Base-by-base conservation (phyloP, 2,888 invertebrate genomes). In the Drosophila mimetica region DNA sequence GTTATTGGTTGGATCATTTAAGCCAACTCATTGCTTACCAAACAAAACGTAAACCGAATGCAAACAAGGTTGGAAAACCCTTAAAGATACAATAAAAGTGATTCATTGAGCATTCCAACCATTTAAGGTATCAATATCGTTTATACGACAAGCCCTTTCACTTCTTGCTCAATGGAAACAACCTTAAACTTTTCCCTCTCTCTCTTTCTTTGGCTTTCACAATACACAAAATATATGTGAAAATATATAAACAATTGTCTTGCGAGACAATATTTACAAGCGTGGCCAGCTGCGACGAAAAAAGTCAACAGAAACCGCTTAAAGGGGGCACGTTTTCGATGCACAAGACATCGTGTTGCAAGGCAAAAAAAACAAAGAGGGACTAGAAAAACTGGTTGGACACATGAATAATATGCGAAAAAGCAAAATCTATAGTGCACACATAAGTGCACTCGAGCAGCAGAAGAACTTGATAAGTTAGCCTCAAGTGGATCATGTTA, bases 361-460 rank as follows among this genome's bases (percentile, higher is more conserved):
- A 79, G 47, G 58, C 75, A 50, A 52, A 75, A 60, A 28, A 75
- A 60, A 28, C 28, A 55, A 55, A 55, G 79, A 42, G 63, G 25
- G 66, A 84, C 86, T 74, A 86, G 83, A 86, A 86, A 84, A 84
- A 86, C 83, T 81, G 79, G 83, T 84, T 83, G 74, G 48, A 69
- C 61, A 63, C 50, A 61, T 55, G 53, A 58, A 60, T 52, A 50
- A 32, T 44, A 51, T 32, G 28, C 22, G 60, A 58, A 60, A 57
- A 66, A 57, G n/a, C n/a, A 36, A 42, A 54, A 50, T 36, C 28
- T 22, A 28, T 36, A 42, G n/a, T 42, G 28, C 41, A 32, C n/a
- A n/a, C n/a, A n/a, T n/a, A n/a, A 61, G 67, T 42, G 61, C 53
- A 51, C 20, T 48, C 30, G 32, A 54, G 51, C 58, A 66, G 52